Conservation (phyloP, 2,888 invertebrate species). For the Encarsia formosa region DNA sequence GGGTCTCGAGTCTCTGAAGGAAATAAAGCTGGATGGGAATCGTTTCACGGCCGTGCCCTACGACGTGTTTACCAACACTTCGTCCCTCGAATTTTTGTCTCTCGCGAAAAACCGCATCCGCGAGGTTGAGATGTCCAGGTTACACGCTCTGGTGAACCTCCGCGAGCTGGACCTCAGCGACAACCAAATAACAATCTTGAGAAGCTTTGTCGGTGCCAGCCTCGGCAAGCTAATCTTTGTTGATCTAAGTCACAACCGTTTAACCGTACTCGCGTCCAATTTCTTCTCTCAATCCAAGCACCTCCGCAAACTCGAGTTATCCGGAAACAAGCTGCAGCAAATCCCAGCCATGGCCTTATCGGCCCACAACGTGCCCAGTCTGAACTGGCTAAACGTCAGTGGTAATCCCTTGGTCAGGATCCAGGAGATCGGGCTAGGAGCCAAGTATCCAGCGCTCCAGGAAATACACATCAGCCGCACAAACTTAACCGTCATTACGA, state of each 20-base stretch:
- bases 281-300: slow-evolving; percentile 72
- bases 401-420: slow-evolving; percentile 75
- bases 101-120: slow-evolving; percentile 66
- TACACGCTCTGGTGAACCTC: slow-evolving; percentile 71
- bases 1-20: slow-evolving; percentile 70
- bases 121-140: slow-evolving; percentile 70
- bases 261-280: slow-evolving; percentile 74
- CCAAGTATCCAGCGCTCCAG: slow-evolving; percentile 71
- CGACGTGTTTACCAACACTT: slow-evolving; percentile 70
- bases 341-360: slow-evolving; percentile 75
- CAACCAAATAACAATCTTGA: slow-evolving; percentile 70
- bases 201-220: slow-evolving; percentile 73
- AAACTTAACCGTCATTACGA: slow-evolving; percentile 77
- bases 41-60: slow-evolving; percentile 74
- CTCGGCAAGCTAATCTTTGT: slow-evolving; percentile 70
- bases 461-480: slow-evolving; percentile 76
- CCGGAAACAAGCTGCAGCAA: slow-evolving; percentile 73
- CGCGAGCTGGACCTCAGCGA: slow-evolving; percentile 70
- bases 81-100: slow-evolving; percentile 69
- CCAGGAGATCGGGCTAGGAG: slow-evolving; percentile 66
- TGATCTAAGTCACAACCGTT: slow-evolving; percentile 71
- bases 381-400: slow-evolving; percentile 77
- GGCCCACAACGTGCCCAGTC: slow-evolving; percentile 66
- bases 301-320: slow-evolving; percentile 71
- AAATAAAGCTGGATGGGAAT: slow-evolving; percentile 71